Conservation (phyloP, 2,888 invertebrate genomes). For the Sinopyrophorus schimmeli region DNA sequence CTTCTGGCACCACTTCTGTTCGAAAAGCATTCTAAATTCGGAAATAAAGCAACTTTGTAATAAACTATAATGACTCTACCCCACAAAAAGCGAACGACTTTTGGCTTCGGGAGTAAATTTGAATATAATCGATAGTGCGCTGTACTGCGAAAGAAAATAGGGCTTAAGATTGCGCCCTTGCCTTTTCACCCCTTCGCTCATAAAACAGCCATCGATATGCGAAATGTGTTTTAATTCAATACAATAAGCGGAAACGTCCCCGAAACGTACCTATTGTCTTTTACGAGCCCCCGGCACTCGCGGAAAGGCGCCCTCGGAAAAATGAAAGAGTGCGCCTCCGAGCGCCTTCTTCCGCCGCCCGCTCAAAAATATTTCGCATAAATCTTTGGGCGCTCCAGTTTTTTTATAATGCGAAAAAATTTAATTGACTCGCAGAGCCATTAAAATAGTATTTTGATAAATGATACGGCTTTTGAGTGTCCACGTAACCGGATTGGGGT, state of each 20-base stretch:
- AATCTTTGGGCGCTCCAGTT: too few species aligned
- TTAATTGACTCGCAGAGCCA: too few species aligned
- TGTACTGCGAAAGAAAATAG: slow-evolving; percentile 24
- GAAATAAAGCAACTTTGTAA: slow-evolving; percentile 37
- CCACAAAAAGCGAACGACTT: slow-evolving; percentile 32
- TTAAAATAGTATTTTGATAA: too few species aligned
- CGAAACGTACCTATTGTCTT: slow-evolving; percentile 40
- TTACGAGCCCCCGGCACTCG: too few species aligned
- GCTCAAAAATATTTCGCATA: too few species aligned
- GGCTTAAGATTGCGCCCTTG: slow-evolving; percentile 30
- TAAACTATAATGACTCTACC: slow-evolving; percentile 35
- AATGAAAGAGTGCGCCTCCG: too few species aligned
- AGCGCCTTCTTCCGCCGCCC: too few species aligned
- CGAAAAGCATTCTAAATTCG: slow-evolving; percentile 30
- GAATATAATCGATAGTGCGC: slow-evolving; percentile 31
- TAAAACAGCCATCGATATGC: slow-evolving; percentile 44
- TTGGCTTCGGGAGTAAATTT: slow-evolving; percentile 27
- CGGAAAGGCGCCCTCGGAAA: too few species aligned
- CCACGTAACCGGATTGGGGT: too few species aligned
- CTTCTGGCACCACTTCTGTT: slow-evolving; percentile 30
- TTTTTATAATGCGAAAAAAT: too few species aligned
- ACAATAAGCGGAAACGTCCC: slow-evolving; percentile 38
- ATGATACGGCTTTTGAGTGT: too few species aligned
- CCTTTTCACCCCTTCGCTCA: slow-evolving; percentile 30
- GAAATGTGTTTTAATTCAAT: slow-evolving; percentile 46